These are phyloP conservation scores for Microtus richardsoni DNA, from an alignment of 2,113 vertebrate species.

Conservation along the genomic window DNA sequence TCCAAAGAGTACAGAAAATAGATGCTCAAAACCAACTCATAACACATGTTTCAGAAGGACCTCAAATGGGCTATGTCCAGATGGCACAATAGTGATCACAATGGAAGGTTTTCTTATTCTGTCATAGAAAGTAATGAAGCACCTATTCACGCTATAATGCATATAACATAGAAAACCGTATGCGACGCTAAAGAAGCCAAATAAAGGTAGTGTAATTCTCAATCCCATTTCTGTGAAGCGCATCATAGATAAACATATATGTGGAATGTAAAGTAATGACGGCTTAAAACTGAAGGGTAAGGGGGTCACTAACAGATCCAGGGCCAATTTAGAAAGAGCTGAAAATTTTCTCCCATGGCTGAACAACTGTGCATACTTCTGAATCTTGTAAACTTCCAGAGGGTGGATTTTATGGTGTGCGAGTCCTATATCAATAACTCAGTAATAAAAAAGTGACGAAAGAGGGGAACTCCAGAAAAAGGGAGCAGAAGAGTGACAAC, in stretches of 20 bases:
- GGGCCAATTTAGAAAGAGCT: neutral
- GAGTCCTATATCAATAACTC: neutral
- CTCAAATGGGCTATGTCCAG: neutral
- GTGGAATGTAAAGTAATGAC: neutral
- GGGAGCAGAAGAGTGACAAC: neutral
- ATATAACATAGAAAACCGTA: constrained; percentile 15
- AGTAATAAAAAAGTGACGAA: neutral
- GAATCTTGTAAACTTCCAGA: constrained; percentile 29
- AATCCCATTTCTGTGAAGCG: constrained; percentile 13
- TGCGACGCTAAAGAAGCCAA: neutral
- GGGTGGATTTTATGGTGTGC: neutral
- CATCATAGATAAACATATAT: neutral
- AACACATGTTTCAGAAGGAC: neutral
- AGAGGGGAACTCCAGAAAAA: neutral
- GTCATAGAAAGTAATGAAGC: neutral
- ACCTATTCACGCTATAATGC: neutral
- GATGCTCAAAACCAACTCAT: neutral
- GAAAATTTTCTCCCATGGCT: neutral
- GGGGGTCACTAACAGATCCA: neutral
- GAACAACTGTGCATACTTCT: neutral
- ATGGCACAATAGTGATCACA: neutral
- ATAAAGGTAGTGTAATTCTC: neutral
- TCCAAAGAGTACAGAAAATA: constrained; percentile 3
- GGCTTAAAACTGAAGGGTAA: too few species aligned
- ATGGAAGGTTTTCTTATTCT: neutral